phyloP scores from a whole-genome alignment of 2,888 invertebrate genomes.

The Rhagophthalmus giganteus region DNA sequence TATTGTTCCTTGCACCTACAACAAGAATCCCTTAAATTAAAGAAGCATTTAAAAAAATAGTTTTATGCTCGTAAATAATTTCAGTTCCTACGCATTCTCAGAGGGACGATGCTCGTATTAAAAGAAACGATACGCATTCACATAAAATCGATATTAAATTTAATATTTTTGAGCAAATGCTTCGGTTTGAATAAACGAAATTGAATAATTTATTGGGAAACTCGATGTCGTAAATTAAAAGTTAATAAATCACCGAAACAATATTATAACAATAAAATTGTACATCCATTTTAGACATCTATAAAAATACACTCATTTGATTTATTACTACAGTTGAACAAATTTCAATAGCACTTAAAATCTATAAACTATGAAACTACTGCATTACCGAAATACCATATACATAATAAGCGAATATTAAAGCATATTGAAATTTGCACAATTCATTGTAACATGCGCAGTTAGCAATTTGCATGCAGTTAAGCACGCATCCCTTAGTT shows the following conservation, averaged over 20 bases:
- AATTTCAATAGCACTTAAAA: slow-evolving; percentile 17
- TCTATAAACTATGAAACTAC: slow-evolving; percentile 13
- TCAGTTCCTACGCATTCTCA: background rate
- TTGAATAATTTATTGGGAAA: no score
- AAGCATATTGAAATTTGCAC: slow-evolving; percentile 20
- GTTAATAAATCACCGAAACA: background rate
- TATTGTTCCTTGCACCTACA: slow-evolving; percentile 46
- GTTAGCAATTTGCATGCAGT: slow-evolving; percentile 42
- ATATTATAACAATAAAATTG: slow-evolving; percentile 9
- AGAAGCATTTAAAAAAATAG: slow-evolving; percentile 12
- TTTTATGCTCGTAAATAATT: slow-evolving; percentile 2
- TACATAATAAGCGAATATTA: slow-evolving; percentile 10
- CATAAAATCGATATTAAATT: no score
- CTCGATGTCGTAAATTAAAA: slow-evolving; percentile 2
- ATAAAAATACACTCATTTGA: slow-evolving; percentile 50
- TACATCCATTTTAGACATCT: slow-evolving; percentile 42
- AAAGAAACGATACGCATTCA: no score
- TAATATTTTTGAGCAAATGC: no score
- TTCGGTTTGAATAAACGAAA: no score
- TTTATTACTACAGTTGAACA: slow-evolving; percentile 35
- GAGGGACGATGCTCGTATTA: background rate
- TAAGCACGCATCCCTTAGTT: slow-evolving; percentile 38
- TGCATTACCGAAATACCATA: slow-evolving; percentile 9
- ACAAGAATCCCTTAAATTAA: slow-evolving; percentile 12
- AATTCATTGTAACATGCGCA: slow-evolving; percentile 28